phyloP scores from a whole-genome alignment of 2,797 vertebrate species.

The Ficedula albicollis region DNA sequence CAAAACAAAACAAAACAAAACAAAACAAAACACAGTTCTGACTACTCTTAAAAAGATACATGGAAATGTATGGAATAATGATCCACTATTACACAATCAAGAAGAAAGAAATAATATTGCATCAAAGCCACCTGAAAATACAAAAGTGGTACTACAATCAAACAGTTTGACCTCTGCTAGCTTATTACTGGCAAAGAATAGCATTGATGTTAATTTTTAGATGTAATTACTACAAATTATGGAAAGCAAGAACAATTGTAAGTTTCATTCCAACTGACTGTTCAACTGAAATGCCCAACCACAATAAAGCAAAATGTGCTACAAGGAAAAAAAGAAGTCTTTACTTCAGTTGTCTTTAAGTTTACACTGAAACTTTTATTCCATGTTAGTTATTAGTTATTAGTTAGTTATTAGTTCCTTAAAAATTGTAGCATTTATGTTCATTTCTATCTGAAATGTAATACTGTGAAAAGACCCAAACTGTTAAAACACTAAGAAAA shows the following conservation, averaged over 20 bases:
- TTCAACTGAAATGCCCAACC: background rate
- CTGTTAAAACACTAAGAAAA: background rate
- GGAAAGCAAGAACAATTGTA: background rate
- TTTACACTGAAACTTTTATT: background rate
- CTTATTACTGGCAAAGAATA: background rate
- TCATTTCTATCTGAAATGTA: background rate
- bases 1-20: background rate
- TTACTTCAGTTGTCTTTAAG: background rate
- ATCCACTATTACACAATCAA: background rate
- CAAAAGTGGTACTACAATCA: background rate
- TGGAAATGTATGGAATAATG: background rate
- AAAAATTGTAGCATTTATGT: background rate
- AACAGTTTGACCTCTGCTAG: background rate
- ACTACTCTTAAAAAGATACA: background rate
- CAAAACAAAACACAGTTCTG: background rate
- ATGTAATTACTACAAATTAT: background rate
- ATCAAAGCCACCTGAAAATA: background rate
- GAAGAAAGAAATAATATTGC: background rate
- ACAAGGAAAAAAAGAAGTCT: background rate
- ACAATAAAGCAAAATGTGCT: background rate
- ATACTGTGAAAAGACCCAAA: rapidly evolving
- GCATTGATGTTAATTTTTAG: background rate
- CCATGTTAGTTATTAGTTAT: too few species aligned
- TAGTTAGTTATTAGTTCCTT: background rate
- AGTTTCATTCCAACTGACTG: background rate